These are phyloP conservation scores for Cynopterus sphinx DNA, from an alignment of 2,797 vertebrate genomes.

Conservation along the genomic window DNA sequence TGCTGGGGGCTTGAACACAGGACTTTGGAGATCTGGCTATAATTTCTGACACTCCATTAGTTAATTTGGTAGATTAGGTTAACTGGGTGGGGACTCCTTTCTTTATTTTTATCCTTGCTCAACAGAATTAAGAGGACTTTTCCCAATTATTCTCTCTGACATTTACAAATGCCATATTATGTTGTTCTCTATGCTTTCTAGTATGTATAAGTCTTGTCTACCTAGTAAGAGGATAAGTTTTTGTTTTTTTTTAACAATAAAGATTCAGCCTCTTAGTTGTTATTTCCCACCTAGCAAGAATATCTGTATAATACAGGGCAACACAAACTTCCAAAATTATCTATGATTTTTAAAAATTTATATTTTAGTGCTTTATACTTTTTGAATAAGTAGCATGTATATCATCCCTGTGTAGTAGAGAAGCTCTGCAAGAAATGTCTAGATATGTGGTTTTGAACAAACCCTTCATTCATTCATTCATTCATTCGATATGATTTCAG, in stretches of 20 bases:
- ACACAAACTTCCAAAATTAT: background rate
- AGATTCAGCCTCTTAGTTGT: background rate
- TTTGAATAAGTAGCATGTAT: background rate
- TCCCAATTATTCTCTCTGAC: background rate
- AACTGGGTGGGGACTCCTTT: fast-evolving
- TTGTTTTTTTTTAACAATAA: background rate
- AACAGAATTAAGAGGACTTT: background rate
- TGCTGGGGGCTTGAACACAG: background rate
- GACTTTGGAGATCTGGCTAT: background rate
- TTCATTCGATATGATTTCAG: background rate
- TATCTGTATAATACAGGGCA: background rate
- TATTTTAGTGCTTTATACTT: background rate
- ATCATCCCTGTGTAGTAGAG: background rate
- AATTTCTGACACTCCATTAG: background rate
- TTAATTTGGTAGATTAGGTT: background rate
- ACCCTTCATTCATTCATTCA: background rate
- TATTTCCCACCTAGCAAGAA: background rate
- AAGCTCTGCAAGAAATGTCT: background rate
- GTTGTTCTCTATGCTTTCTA: background rate
- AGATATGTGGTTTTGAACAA: background rate
- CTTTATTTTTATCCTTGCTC: background rate
- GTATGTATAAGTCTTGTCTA: background rate
- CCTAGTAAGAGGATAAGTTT: background rate
- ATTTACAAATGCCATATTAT: background rate
- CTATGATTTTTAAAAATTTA: background rate